Percentiles rank a stretch among this genome's conserved stretches.
Conservation (phyloP, 2,113 vertebrate species). For the Oreochromis spilurus region DNA sequence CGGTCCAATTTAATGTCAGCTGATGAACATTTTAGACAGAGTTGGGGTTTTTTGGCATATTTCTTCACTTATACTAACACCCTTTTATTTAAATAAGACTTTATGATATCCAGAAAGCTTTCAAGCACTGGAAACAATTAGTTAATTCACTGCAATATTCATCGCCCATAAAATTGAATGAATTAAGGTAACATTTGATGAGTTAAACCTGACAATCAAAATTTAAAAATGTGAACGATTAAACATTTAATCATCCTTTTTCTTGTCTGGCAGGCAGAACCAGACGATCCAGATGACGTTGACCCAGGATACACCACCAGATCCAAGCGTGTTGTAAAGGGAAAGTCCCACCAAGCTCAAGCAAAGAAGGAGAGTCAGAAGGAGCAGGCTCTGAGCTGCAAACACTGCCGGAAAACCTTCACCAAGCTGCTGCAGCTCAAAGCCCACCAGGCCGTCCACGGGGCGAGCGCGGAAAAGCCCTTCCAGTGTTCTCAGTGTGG, state of each 20-base stretch:
- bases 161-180: background rate
- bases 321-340: background rate
- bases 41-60: background rate
- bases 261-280: slow-evolving; percentile 1
- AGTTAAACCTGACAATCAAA: background rate
- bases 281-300: background rate
- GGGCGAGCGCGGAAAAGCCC: slow-evolving; percentile 31
- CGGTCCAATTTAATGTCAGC: fast-evolving
- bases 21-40: background rate
- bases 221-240: background rate
- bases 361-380: background rate
- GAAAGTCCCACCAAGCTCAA: background rate
- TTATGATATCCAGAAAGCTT: background rate
- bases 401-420: slow-evolving; percentile 63
- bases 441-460: slow-evolving; percentile 60
- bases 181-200: background rate
- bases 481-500: slow-evolving; percentile 57
- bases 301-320: background rate
- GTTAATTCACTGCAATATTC: fast-evolving
- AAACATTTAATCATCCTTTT: background rate
- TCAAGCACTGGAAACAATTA: background rate
- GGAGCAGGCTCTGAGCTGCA: slow-evolving; percentile 57
- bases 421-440: slow-evolving; percentile 56
- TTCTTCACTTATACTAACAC: background rate
- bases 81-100: background rate